Conservation (phyloP, 1,140 invertebrate species). For the Spodoptera frugiperda region DNA sequence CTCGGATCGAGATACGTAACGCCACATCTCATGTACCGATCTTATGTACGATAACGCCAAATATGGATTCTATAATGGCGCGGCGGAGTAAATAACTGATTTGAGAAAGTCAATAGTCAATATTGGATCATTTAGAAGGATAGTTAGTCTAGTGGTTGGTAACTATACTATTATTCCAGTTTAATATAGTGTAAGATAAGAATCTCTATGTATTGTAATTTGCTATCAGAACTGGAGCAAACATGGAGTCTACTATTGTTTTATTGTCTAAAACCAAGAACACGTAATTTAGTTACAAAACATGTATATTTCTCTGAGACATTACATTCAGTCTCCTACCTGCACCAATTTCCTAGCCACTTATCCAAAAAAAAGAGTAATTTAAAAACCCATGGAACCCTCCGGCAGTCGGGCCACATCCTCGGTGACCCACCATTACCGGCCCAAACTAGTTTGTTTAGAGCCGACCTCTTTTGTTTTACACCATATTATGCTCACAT, state of each 20-base stretch:
- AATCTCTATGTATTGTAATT: too few species aligned
- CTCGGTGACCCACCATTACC: neutral
- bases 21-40: constrained; percentile 10
- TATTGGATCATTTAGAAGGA: neutral
- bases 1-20: constrained; percentile 33
- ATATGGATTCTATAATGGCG: neutral
- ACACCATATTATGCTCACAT: neutral
- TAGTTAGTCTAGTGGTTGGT: too few species aligned
- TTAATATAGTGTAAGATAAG: too few species aligned
- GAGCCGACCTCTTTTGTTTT: constrained; percentile 5
- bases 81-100: too few species aligned
- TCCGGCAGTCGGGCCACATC: neutral
- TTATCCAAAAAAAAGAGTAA: constrained; percentile 1
- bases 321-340: too few species aligned
- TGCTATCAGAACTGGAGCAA: too few species aligned
- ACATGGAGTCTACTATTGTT: too few species aligned
- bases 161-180: too few species aligned
- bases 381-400: neutral
- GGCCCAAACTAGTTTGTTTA: constrained; percentile 22
- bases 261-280: too few species aligned
- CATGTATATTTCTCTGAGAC: too few species aligned
- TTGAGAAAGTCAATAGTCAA: too few species aligned
- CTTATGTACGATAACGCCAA: constrained; percentile 8
- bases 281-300: too few species aligned
- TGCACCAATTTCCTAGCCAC: neutral